Conservation (phyloP, 2,113 vertebrate genomes). For the Formicarius rufipectus region DNA sequence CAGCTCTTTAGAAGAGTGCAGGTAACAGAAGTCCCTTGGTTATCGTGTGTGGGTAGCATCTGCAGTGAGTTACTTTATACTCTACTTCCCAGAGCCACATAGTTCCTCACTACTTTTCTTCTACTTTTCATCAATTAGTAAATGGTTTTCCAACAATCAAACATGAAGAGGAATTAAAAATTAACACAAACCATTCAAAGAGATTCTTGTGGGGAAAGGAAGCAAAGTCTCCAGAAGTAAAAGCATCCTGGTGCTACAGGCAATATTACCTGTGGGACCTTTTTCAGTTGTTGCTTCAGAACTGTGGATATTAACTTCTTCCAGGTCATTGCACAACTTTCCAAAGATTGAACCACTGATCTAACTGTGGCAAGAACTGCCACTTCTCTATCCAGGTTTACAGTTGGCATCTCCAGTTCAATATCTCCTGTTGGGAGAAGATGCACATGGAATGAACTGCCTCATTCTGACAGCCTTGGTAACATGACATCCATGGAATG, state of each 20-base stretch:
- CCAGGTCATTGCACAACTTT: conserved; percentile 86
- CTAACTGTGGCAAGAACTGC: conserved; percentile 60
- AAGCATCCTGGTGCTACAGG: background rate
- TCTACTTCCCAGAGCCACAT: background rate
- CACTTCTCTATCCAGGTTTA: conserved; percentile 77
- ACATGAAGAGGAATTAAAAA: background rate
- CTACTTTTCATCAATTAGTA: background rate
- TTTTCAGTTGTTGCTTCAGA: conserved; percentile 79
- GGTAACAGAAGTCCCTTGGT: background rate
- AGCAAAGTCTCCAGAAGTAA: background rate
- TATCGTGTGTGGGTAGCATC: background rate
- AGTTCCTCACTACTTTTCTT: background rate
- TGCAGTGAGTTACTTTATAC: background rate
- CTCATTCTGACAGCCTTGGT: background rate
- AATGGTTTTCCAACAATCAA: background rate
- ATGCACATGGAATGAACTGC: background rate
- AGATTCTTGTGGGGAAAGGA: background rate
- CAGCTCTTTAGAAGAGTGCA: background rate
- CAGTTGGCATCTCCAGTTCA: conserved; percentile 81
- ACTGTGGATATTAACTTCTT: conserved; percentile 81
- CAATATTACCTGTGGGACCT: conserved; percentile 82
- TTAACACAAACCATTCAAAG: background rate
- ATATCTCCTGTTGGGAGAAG: conserved; percentile 71
- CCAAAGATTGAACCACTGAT: conserved; percentile 76
- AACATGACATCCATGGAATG: background rate